Percentiles rank a stretch among this genome's conserved stretches.
Evolutionary conservation across 2,113 vertebrate species (phyloP).

Genomic region (Pao palembangensis): DNA sequence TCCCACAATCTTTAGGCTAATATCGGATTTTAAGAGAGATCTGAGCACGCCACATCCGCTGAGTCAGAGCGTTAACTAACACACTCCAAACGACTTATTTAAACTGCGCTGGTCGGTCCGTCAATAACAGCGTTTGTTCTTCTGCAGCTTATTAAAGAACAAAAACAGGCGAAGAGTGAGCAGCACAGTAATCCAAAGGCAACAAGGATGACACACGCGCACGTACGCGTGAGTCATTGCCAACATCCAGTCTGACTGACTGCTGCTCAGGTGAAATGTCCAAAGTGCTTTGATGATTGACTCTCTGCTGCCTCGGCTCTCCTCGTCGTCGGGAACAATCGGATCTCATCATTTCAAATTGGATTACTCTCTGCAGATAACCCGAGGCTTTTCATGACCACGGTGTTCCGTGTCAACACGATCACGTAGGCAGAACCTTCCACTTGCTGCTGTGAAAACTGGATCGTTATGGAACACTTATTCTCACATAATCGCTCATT

Average conservation of each 20-base stretch:
- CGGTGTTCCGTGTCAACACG: neutral
- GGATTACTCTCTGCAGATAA: conserved; percentile 10
- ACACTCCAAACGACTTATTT: conserved; percentile 4
- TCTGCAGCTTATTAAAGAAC: conserved; percentile 5
- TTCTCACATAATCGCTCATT: too few relatives aligned
- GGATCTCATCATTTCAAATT: conserved; percentile 18
- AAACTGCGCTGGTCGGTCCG: conserved; percentile 1
- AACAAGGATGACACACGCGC: conserved; percentile 3
- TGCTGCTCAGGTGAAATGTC: conserved; percentile 43
- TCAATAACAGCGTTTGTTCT: neutral
- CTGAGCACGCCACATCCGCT: conserved; percentile 27
- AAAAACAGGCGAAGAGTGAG: neutral
- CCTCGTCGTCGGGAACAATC: conserved; percentile 19
- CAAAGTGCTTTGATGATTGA: conserved; percentile 16
- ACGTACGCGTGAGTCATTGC: conserved; percentile 33
- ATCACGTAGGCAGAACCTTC: conserved; percentile 5
- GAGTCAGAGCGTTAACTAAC: conserved; percentile 25
- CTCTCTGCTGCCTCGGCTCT: conserved; percentile 19
- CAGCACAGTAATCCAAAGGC: neutral
- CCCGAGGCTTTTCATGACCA: too few relatives aligned
- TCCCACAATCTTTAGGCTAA: too few relatives aligned
- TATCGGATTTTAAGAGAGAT: neutral
- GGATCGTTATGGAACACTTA: too few relatives aligned
- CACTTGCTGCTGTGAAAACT: too few relatives aligned
- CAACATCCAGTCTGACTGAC: conserved; percentile 18